phyloP scores from a whole-genome alignment of 2,797 vertebrate genomes.

The Gymnoscopelus microlampas region DNA sequence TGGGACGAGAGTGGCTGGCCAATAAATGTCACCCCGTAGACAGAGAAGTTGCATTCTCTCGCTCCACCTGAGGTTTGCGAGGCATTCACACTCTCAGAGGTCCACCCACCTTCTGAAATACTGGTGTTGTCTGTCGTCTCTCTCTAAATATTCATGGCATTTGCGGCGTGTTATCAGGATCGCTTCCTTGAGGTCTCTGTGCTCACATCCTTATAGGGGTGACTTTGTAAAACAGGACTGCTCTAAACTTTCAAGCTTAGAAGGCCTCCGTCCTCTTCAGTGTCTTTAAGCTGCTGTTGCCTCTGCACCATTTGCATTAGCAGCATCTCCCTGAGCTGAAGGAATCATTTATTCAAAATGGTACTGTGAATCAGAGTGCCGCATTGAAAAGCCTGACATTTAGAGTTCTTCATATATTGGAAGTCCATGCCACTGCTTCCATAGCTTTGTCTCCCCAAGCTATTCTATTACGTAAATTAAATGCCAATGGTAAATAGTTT shows the following conservation, averaged over 20 bases:
- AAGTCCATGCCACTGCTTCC: constrained; percentile 26
- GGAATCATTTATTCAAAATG: constrained; percentile 15
- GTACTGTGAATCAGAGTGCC: constrained; percentile 23
- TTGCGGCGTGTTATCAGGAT: constrained; percentile 45
- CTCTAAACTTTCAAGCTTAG: not conserved
- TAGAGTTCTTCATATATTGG: constrained; percentile 29
- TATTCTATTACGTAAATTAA: constrained; percentile 75
- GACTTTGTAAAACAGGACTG: constrained; percentile 11
- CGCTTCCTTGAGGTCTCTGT: constrained; percentile 9
- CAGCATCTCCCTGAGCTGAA: constrained; percentile 26
- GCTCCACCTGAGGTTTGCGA: constrained; percentile 1
- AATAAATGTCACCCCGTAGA: constrained; percentile 54
- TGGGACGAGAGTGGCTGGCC: constrained; percentile 23
- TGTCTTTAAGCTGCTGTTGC: too few species aligned
- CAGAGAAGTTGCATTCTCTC: constrained; percentile 21
- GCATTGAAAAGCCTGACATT: constrained; percentile 20
- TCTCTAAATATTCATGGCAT: constrained; percentile 52
- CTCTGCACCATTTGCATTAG: not conserved
- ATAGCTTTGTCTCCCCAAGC: constrained; percentile 34
- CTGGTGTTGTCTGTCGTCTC: constrained; percentile 8
- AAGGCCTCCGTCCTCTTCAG: not conserved
- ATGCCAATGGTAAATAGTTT: constrained; percentile 72
- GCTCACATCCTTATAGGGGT: constrained; percentile 2
- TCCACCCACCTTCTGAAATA: not conserved
- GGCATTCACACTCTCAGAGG: not conserved